These are phyloP conservation scores for Agriopis marginaria DNA, from an alignment of 2,888 invertebrate species.

Conservation along the genomic window DNA sequence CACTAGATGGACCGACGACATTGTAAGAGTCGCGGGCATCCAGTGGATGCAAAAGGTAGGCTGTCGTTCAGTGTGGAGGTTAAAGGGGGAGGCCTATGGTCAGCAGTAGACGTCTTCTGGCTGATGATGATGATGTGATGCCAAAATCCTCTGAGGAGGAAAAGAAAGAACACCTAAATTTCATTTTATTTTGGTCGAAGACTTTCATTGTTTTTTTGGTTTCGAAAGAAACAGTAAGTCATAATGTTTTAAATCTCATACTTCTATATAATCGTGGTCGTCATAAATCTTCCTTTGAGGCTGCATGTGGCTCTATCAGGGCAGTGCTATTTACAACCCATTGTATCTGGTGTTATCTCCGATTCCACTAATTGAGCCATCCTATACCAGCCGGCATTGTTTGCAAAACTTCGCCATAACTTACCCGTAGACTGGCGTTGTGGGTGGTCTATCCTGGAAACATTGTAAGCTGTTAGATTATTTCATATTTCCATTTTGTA, in stretches of 20 bases:
- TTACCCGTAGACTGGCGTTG: slow-evolving; percentile 62
- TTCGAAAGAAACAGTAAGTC: slow-evolving; percentile 16
- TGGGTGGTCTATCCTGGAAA: slow-evolving; percentile 68
- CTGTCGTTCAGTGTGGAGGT: too few species aligned
- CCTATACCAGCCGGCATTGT: slow-evolving; percentile 78
- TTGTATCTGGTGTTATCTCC: slow-evolving; percentile 71
- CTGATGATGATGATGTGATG: too few species aligned
- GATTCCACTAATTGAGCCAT: slow-evolving; percentile 82
- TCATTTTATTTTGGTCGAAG: too few species aligned
- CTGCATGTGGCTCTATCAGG: slow-evolving; percentile 46
- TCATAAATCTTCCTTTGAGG: slow-evolving; percentile 43
- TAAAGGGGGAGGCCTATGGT: too few species aligned
- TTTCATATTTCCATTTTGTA: slow-evolving; percentile 40
- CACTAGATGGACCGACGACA: too few species aligned
- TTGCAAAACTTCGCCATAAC: slow-evolving; percentile 80
- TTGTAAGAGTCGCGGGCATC: too few species aligned
- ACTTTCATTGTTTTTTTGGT: not conserved
- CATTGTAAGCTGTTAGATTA: slow-evolving; percentile 44
- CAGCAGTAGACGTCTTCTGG: too few species aligned
- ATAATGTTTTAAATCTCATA: slow-evolving; percentile 47
- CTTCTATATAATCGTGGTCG: slow-evolving; percentile 22
- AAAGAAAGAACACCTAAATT: too few species aligned
- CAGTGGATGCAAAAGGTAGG: too few species aligned
- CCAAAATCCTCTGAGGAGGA: too few species aligned
- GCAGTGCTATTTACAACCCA: slow-evolving; percentile 70